Evolutionary conservation across 2,888 invertebrate genomes (phyloP).

Genomic region (Orthosia gracilis): DNA sequence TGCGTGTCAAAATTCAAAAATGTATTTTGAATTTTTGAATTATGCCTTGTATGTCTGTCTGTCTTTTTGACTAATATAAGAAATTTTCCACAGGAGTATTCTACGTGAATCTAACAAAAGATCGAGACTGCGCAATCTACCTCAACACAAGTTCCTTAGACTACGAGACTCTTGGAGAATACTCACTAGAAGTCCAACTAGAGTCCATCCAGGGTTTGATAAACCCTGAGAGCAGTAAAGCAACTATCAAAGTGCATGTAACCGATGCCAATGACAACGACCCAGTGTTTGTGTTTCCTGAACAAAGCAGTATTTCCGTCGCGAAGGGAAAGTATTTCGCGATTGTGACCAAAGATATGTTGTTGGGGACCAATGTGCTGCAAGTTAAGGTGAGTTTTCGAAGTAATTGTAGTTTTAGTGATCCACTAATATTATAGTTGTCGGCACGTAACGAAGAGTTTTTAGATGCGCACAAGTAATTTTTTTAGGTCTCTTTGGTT

Average conservation of each 20-base stretch:
- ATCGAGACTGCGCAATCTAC: conserved; percentile 95
- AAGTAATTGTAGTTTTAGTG: background rate
- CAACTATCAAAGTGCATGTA: conserved; percentile 95
- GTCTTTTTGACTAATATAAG: background rate
- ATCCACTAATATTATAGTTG: too few species aligned
- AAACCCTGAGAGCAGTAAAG: conserved; percentile 94
- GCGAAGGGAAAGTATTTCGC: conserved; percentile 95
- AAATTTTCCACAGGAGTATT: conserved; percentile 91
- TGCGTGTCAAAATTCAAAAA: too few species aligned
- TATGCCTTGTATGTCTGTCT: too few species aligned
- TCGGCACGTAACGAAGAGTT: too few species aligned
- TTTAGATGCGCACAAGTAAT: too few species aligned
- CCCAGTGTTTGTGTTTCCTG: conserved; percentile 95
- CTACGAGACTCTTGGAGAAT: conserved; percentile 94
- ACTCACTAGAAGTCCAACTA: conserved; percentile 94
- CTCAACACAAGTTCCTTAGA: conserved; percentile 94
- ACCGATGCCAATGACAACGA: conserved; percentile 97
- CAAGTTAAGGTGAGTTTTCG: conserved; percentile 92
- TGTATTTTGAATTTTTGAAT: too few species aligned
- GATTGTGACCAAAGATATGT: conserved; percentile 94
- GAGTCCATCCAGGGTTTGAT: conserved; percentile 95
- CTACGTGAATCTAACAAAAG: conserved; percentile 93
- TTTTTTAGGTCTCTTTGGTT: too few species aligned
- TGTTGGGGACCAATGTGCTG: conserved; percentile 94
- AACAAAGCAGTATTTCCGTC: conserved; percentile 88